These are phyloP conservation scores for Volucella inflata DNA, from an alignment of 2,888 invertebrate species.

Conservation along the genomic window DNA sequence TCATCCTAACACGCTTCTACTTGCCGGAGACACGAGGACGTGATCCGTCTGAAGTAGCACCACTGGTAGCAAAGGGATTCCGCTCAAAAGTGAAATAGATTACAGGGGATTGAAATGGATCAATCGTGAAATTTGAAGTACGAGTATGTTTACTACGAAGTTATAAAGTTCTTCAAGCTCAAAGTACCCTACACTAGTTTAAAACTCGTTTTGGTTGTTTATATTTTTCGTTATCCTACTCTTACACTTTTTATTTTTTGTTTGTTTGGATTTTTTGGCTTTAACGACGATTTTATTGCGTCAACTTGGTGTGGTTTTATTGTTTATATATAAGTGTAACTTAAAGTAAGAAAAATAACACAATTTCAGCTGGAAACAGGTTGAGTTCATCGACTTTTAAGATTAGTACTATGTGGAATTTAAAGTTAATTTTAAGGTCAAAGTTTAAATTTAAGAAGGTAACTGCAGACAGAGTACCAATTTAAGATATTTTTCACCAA, in stretches of 20 bases:
- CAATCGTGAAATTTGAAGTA: neutral
- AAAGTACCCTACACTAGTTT: conserved; percentile 17
- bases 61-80: conserved; percentile 87
- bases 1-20: conserved; percentile 85
- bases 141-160: neutral
- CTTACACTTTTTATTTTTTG: neutral
- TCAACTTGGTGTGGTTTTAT: neutral
- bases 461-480: conserved; percentile 10
- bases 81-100: conserved; percentile 83
- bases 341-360: conserved; percentile 4
- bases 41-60: conserved; percentile 87
- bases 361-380: neutral
- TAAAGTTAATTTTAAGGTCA: conserved; percentile 16
- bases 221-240: conserved; percentile 13
- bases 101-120: neutral
- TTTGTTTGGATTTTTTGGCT: neutral
- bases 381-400: neutral
- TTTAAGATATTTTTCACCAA: neutral
- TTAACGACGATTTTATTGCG: neutral
- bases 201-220: conserved; percentile 17
- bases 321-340: neutral
- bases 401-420: neutral
- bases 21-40: conserved; percentile 91
- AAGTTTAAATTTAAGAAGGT: conserved; percentile 20
- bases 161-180: conserved; percentile 29